A percentile compares a stretch with the other conserved stretches of the same genome.
Conservation (phyloP, 2,888 invertebrate genomes). For the Oligia strigilis region DNA sequence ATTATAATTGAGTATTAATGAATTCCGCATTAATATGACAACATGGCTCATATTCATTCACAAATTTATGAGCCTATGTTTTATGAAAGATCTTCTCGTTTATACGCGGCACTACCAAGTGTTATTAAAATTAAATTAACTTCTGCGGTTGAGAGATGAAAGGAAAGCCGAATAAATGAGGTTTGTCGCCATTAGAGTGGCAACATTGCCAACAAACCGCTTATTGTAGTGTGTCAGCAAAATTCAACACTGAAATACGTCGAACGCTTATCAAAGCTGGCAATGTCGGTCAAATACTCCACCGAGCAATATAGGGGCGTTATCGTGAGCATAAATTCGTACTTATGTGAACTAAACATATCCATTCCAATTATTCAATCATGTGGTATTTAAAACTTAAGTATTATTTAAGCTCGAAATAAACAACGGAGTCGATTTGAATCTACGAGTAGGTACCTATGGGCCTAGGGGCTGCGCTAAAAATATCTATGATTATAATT, state of each 20-base stretch:
- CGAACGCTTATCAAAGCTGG: conserved; percentile 74
- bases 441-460: not conserved
- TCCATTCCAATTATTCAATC: conserved; percentile 55
- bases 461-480: conserved; percentile 4
- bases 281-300: conserved; percentile 77
- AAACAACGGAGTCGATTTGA: not conserved
- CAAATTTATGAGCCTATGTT: conserved; percentile 15
- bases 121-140: conserved; percentile 43
- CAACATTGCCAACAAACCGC: conserved; percentile 52
- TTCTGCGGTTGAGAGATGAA: conserved; percentile 56
- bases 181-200: conserved; percentile 47
- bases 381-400: conserved; percentile 20
- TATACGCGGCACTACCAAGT: conserved; percentile 9
- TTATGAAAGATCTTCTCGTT: conserved; percentile 13
- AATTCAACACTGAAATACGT: conserved; percentile 62
- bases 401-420: not conserved
- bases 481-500: not conserved
- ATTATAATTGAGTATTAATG: conserved; percentile 40
- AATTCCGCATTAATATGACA: conserved; percentile 25
- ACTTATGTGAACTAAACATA: conserved; percentile 48
- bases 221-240: conserved; percentile 56
- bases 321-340: conserved; percentile 73
- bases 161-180: conserved; percentile 43
- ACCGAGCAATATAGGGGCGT: conserved; percentile 79
- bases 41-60: conserved; percentile 52